Evolutionary conservation across 2,797 vertebrate species (phyloP), one percentile per base, ranked within the genome.

Genomic region (Serranus cabrilla): DNA sequence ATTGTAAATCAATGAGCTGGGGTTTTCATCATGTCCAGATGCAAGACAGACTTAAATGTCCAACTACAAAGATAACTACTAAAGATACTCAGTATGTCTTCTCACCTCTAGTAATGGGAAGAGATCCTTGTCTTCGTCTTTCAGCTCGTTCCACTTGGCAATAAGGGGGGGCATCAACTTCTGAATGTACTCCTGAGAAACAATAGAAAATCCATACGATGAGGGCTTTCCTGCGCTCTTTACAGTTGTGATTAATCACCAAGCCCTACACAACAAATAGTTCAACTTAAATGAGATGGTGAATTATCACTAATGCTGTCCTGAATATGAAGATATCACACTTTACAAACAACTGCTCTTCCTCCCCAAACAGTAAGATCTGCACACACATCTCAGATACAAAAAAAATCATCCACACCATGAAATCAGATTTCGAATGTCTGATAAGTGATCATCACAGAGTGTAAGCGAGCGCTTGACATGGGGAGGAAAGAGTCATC

Each of bases 101-200:
- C n/a, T 91, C 65, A 98, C 97, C 95, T 98, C 97, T 69, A 99
- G 76, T 14, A 99, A 86, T 0, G 98, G 98, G 50, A 99, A 98
- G 0, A 99, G 96, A 80, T 98, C 98, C 66, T 99, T 99, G 88
- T 99, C 97, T 84, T 99, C 98, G 0, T 98, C 97, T 85, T 99
- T 98, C 56, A 99, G 92, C 85, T 98, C 96, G 0, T 99, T 99
- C 97, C 98, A 99, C 86, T 99, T 99, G 90, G 97, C 96, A 84
- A 99, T 99, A 6, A 98, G 95, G 0, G 98, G 98, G 0, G 97
- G 97, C 98, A 99, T 99, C 89, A 99, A 81, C 87, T 98, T 98
- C 90, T 99, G 96, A 85, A 99, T 98, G 85, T 98, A 99, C 46
- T 98, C 97, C 98, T 99, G 11, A 47, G 34, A 52, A 59, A 80